Conservation (phyloP, 2,113 vertebrate genomes). For the Orientallactaga bullata region DNA sequence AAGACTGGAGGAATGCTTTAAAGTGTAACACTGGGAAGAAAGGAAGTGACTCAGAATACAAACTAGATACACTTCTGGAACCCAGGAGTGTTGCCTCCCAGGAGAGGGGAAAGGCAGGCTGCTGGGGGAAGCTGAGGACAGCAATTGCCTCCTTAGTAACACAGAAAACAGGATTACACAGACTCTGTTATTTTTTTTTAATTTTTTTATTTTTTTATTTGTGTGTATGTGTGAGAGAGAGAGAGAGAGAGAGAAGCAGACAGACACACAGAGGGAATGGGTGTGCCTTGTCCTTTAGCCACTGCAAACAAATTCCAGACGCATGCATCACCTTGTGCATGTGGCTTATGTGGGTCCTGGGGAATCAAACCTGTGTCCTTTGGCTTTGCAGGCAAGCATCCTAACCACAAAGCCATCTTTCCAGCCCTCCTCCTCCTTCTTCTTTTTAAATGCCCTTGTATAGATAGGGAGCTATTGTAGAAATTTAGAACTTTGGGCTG, state of each 20-base stretch:
- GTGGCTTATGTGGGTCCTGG: too few relatives aligned
- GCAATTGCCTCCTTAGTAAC: background rate
- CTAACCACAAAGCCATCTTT: too few relatives aligned
- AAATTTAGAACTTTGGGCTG: constrained; percentile 14
- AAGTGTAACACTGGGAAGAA: constrained; percentile 25
- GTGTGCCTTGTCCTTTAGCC: too few relatives aligned
- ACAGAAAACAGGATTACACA: background rate
- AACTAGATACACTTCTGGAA: constrained; percentile 13
- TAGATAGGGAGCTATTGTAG: constrained; percentile 60
- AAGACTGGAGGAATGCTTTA: constrained; percentile 34
- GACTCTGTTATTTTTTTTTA: background rate
- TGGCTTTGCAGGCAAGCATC: too few relatives aligned
- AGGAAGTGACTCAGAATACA: constrained; percentile 82
- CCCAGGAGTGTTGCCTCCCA: background rate
- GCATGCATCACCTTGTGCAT: too few relatives aligned
- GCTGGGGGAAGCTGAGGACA: background rate
- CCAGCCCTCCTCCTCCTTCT: background rate
- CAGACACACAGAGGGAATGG: too few relatives aligned
- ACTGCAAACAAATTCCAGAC: too few relatives aligned
- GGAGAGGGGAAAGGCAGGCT: background rate
- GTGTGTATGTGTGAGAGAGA: too few relatives aligned
- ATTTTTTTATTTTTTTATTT: too few relatives aligned
- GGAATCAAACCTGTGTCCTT: too few relatives aligned
- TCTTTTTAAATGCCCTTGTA: background rate
- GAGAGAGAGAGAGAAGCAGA: too few relatives aligned